Evolutionary conservation across 2,113 vertebrate genomes (phyloP), one percentile per base, ranked within the genome.

Genomic region (Cranoglanis bouderius): DNA sequence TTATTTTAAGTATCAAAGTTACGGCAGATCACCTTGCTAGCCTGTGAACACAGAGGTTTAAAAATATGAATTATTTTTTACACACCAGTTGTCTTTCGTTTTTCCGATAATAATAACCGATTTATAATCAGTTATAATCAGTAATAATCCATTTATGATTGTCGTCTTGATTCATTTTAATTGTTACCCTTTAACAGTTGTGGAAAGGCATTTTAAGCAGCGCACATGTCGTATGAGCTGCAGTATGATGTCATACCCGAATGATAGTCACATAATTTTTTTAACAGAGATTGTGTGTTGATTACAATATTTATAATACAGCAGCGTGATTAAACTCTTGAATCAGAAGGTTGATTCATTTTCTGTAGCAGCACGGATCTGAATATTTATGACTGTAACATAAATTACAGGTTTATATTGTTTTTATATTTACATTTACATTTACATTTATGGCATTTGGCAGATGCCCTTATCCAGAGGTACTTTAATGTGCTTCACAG

Each of bases 371-470:
- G 43, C 43, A 49, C 10, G 8, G 74, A 29, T 49, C 21, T 26
- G 43, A 77, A 43, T 77, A 77, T 77, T 77, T 77, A 49, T 46
- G 43, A 46, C 40, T 49, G 10, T 77, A 49, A 49, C 24, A 77
- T 77, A 77, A 43, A 74, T 74, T 40, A 6, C 9, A 40, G 38
- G 7, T 74, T 74, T 74, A 74, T 43, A 74, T 63, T 63, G 29
- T n/a, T n/a, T n/a, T n/a, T n/a, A n/a, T 26, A 29, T 63, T 29
- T 63, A 63, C 61, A 6, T 63, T 65, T 65, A 3, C 72, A 74
- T 40, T 74, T 74, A 74, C 72, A 74, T 40, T 74, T 74, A 74
- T 24, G 21, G 72, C 38, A 74, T 74, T 74, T 74, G 72, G 72
- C 38, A 19, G 19, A 74, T 19, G 2, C 19, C 19, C 21, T 40